Base-by-base conservation (phyloP, 2,888 invertebrate genomes). In the Protodeltote pygarga region DNA sequence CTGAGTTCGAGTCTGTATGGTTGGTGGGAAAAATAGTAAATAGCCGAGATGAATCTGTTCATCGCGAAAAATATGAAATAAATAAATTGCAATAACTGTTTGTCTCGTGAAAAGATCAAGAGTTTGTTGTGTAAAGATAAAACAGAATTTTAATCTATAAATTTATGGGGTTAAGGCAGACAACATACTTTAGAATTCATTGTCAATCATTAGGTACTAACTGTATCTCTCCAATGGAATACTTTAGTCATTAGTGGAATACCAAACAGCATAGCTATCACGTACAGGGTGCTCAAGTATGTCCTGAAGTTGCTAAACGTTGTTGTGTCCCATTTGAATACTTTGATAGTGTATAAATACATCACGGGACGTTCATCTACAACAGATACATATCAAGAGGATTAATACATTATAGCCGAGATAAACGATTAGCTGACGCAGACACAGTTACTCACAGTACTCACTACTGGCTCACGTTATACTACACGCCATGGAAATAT, bases 291-390 rank as follows among this genome's bases (percentile, higher is more conserved):
- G 19, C 95, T 96, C 59, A 95, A 94, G 66, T 94, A 95, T 0
- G 96, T 96, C 67, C 94, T 93, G 69, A 96, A 97, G 59, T 93
- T 91, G 71, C 97, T 97, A 75, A 93, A 96, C 6, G 93, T 89
- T 0, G 92, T 85, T 1, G 95, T 89, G 29, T 94, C 92, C 97
- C 97, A 97, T 42, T 94, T 80, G 71, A 97, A 95, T 21, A 95
- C 94, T 20, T 94, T 87, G 37, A 94, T 93, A 0, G 96, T 95
- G 75, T 96, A 97, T 33, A 97, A 80, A 65, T 94, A 96, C 72
- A 95, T 93, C 74, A 96, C 95, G 11, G 94, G 94, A 57, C 94
- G 94, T 74, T 97, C 97, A 76, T 97, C 97, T 94, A 87, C 63
- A 88, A 81, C 28, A 35, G 45, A 57, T 15, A 11, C 28, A 13